Evolutionary conservation across 2,888 invertebrate genomes (phyloP), one percentile per base, ranked within the genome.

Genomic region (Hipparchia semele): DNA sequence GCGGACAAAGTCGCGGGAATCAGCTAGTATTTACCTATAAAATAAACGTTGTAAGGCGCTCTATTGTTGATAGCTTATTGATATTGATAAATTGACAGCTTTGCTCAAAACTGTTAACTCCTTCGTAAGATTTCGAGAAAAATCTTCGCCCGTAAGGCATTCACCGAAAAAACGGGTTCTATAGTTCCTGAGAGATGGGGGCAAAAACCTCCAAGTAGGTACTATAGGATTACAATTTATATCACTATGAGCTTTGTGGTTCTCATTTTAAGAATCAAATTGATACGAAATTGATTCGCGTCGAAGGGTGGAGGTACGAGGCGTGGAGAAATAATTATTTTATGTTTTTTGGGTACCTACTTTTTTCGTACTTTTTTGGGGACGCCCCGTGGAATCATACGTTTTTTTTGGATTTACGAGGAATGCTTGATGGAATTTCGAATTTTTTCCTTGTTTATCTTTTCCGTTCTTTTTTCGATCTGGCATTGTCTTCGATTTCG

Each of bases 81-180:
- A 23, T 75, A 62, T 68, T 75, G 53, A 23, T 65, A 64, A 6
- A 12, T 33, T 33, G 65, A 65, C 6, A 13, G 46, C 23, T 12
- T 23, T 23, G 64, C 10, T 53, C 49, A 53, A 66, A 56, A 73
- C 53, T 46, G 73, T 33, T 70, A 80, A 85, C 87, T 87, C 86
- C 83, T 82, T 84, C 76, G 70, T 81, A 79, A 75, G 72, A 78
- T 83, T 82, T 83, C 73, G 76, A 80, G 78, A 82, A 84, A 86
- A 82, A 78, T 69, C 70, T 39, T 76, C 80, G 70, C 82, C 86
- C 83, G 85, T 88, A 87, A 89, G 88, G 87, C 83, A 82, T 81
- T 81, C 76, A 80, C 80, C 76, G 76, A 79, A 70, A 77, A 80
- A 87, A 88, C 91, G 75, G 86, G 91, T 91, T 90, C 81, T 78